These are phyloP conservation scores for Agapornis roseicollis DNA, from an alignment of 2,113 vertebrate species.

Conservation along the genomic window DNA sequence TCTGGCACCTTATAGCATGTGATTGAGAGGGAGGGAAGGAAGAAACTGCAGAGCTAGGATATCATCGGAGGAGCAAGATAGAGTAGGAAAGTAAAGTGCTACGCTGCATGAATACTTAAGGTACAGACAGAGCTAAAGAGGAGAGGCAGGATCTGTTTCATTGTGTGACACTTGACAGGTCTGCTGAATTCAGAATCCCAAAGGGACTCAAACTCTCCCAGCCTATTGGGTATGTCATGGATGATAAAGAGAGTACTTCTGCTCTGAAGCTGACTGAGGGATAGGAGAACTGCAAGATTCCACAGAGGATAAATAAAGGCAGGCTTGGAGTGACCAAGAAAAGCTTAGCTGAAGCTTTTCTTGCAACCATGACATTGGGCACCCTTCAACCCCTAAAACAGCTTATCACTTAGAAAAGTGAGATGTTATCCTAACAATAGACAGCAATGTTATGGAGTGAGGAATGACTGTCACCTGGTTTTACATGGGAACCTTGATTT, in stretches of 20 bases:
- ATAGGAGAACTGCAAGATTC: background rate
- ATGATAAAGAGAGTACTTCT: background rate
- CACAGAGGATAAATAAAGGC: background rate
- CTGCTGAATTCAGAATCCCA: background rate
- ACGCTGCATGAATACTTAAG: background rate
- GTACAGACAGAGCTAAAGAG: background rate
- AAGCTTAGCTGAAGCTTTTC: background rate
- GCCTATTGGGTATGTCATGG: background rate
- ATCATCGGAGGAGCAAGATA: background rate
- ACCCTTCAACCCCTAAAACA: background rate
- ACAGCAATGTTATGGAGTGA: background rate
- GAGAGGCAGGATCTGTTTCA: background rate
- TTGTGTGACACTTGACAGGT: background rate
- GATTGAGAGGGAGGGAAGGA: background rate
- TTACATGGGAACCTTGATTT: background rate
- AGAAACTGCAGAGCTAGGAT: background rate
- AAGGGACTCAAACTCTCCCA: background rate
- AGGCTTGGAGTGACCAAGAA: background rate
- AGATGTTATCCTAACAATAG: background rate
- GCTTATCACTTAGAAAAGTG: background rate
- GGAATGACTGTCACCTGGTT: background rate
- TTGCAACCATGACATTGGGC: background rate
- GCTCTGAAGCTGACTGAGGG: background rate
- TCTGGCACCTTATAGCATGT: conserved; percentile 53
- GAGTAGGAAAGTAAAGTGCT: background rate